Percentiles rank a stretch among this genome's conserved stretches.
These are phyloP conservation scores for Tarsius wallacei DNA, from an alignment of 2,797 vertebrate genomes.

Conservation along the genomic window DNA sequence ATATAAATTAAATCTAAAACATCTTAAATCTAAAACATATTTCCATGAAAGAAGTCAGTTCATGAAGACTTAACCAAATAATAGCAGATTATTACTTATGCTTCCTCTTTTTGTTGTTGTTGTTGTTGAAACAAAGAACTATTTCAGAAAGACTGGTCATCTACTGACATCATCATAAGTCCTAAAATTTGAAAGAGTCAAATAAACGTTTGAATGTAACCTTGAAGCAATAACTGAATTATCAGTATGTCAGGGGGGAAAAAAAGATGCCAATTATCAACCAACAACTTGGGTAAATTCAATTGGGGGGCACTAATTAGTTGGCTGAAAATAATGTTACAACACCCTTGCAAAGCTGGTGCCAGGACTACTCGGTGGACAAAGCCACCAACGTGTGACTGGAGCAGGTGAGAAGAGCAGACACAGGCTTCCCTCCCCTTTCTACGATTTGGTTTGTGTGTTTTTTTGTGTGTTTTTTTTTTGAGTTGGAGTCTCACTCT, in stretches of 20 bases:
- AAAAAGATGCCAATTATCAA: constrained; percentile 40
- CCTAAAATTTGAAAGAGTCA: constrained; percentile 9
- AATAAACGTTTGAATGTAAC: constrained; percentile 33
- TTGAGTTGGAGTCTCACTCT: too few relatives aligned
- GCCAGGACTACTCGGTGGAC: neutral
- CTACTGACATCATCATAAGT: constrained; percentile 42
- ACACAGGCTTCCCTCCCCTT: neutral
- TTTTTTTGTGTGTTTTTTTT: too few relatives aligned
- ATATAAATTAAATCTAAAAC: neutral
- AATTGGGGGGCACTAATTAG: neutral
- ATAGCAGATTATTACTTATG: neutral
- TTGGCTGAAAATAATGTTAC: neutral
- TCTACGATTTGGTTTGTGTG: too few relatives aligned
- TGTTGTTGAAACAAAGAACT: constrained; percentile 41
- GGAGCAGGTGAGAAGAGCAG: neutral
- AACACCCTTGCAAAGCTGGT: neutral
- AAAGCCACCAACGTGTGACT: neutral
- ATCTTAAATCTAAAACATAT: neutral
- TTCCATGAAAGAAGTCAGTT: constrained; percentile 8
- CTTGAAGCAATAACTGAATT: constrained; percentile 45
- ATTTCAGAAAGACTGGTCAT: constrained; percentile 48
- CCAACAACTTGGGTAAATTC: neutral
- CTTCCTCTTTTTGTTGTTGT: neutral
- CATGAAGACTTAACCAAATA: neutral
- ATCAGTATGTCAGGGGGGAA: neutral